phyloP scores from a whole-genome alignment of 2,113 vertebrate species.

The Glaucidium brasilianum region DNA sequence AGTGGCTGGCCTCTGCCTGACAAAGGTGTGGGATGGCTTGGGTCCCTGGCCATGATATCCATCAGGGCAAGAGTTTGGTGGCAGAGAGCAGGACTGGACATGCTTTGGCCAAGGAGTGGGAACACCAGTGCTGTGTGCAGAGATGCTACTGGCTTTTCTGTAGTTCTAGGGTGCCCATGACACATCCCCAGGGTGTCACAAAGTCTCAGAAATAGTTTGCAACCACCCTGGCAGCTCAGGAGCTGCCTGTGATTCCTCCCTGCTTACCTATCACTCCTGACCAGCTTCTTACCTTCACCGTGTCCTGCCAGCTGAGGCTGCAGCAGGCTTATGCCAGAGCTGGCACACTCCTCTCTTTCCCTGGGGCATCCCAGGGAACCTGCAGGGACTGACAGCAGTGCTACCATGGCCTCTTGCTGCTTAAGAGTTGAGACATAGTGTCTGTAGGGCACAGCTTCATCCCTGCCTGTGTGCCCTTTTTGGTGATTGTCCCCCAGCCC shows the following conservation, averaged over 20 bases:
- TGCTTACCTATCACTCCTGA: not conserved
- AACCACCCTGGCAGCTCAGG: not conserved
- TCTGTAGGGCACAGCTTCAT: not conserved
- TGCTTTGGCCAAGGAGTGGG: not conserved
- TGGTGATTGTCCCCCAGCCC: not conserved
- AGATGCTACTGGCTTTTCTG: not conserved
- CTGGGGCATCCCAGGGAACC: not conserved
- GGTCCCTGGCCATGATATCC: not conserved
- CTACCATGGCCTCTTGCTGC: not conserved
- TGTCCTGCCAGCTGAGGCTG: not conserved
- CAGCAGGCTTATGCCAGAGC: not conserved
- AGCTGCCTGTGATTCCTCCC: not conserved
- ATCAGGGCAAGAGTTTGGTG: not conserved
- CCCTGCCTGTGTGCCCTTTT: not conserved
- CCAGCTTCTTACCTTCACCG: not conserved
- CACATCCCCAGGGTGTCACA: not conserved
- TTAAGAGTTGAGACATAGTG: not conserved
- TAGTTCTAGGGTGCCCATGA: not conserved
- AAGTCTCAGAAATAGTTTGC: not conserved
- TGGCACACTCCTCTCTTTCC: accelerated
- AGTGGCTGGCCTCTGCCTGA: not conserved
- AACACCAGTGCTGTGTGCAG: not conserved
- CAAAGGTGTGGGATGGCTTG: not conserved
- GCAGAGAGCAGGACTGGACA: not conserved
- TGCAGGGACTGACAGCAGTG: not conserved